A percentile compares a stretch with the other conserved stretches of the same genome.
These are phyloP conservation scores for Aleiodes testaceus DNA, from an alignment of 2,888 invertebrate species.

Conservation along the genomic window DNA sequence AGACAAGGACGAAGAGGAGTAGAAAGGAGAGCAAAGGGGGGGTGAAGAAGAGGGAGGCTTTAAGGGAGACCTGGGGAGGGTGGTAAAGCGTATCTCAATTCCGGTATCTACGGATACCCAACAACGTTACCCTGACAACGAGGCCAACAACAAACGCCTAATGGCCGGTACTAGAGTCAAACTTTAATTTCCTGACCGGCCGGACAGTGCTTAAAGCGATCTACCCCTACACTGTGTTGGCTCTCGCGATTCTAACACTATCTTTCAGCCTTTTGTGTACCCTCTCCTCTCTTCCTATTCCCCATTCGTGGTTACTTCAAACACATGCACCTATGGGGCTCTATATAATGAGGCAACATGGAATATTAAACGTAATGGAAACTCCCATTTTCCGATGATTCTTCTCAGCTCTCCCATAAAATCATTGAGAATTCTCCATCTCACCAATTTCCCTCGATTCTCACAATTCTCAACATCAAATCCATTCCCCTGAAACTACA, in stretches of 20 bases:
- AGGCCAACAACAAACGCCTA: constrained; percentile 69
- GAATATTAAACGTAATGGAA: constrained; percentile 48
- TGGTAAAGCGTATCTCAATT: constrained; percentile 65
- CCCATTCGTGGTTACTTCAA: background rate
- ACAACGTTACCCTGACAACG: constrained; percentile 67
- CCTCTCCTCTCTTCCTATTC: background rate
- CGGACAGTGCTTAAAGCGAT: constrained; percentile 65
- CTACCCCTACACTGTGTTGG: constrained; percentile 46
- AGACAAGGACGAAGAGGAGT: constrained; percentile 23
- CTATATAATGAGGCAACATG: constrained; percentile 40
- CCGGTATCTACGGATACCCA: constrained; percentile 66
- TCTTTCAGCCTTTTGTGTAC: background rate
- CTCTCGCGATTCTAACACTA: constrained; percentile 4
- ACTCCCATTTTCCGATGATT: constrained; percentile 27
- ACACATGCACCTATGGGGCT: constrained; percentile 33
- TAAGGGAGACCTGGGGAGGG: constrained; percentile 41
- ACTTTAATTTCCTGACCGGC: constrained; percentile 71
- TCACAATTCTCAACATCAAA: too few relatives aligned
- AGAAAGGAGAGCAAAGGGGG: constrained; percentile 2
- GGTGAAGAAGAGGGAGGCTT: constrained; percentile 36
- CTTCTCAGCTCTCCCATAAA: constrained; percentile 17
- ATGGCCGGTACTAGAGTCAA: constrained; percentile 66
- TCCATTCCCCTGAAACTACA: too few relatives aligned
- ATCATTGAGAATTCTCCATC: too few relatives aligned
- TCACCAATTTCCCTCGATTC: too few relatives aligned